phyloP scores from a whole-genome alignment of 1,140 invertebrate species.

The Cydia pomonella region DNA sequence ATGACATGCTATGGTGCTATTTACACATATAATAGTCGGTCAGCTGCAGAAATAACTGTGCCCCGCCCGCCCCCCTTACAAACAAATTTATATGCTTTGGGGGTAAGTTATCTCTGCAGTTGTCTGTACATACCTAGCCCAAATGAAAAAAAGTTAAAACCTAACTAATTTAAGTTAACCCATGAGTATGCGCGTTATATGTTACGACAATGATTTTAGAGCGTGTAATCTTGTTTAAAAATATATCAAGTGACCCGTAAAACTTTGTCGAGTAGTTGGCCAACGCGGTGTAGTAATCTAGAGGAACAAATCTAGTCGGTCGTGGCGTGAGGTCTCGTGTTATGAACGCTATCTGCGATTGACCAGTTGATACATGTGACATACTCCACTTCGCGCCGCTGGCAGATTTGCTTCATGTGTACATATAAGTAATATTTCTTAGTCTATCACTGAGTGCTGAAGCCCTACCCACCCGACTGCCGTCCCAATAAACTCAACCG shows the following conservation, averaged over 20 bases:
- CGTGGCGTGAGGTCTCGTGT: slow-evolving; percentile 24
- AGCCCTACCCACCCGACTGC: slow-evolving; percentile 40
- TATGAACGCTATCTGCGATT: slow-evolving; percentile 23
- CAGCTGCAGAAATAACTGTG: no score
- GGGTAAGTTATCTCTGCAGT: no score
- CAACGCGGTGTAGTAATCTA: slow-evolving; percentile 28
- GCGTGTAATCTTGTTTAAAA: slow-evolving; percentile 4
- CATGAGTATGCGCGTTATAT: not conserved
- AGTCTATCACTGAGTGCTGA: not conserved
- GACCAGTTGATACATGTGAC: slow-evolving; percentile 58
- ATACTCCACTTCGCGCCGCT: slow-evolving; percentile 58
- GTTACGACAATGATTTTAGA: slow-evolving; percentile 8
- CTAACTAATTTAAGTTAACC: not conserved
- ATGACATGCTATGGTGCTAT: no score
- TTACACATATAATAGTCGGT: no score
- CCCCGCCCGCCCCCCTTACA: no score
- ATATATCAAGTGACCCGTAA: slow-evolving; percentile 30
- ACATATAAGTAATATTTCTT: slow-evolving; percentile 7
- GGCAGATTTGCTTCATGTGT: slow-evolving; percentile 24
- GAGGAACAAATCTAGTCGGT: slow-evolving; percentile 22
- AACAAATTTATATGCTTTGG: no score
- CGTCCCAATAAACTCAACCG: slow-evolving; percentile 52
- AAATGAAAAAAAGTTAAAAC: no score
- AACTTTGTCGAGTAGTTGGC: slow-evolving; percentile 45
- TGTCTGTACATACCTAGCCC: no score